Evolutionary conservation across 2,888 invertebrate species (phyloP), one percentile per base, ranked within the genome.

Genomic region (Dasysyrphus tricinctus): DNA sequence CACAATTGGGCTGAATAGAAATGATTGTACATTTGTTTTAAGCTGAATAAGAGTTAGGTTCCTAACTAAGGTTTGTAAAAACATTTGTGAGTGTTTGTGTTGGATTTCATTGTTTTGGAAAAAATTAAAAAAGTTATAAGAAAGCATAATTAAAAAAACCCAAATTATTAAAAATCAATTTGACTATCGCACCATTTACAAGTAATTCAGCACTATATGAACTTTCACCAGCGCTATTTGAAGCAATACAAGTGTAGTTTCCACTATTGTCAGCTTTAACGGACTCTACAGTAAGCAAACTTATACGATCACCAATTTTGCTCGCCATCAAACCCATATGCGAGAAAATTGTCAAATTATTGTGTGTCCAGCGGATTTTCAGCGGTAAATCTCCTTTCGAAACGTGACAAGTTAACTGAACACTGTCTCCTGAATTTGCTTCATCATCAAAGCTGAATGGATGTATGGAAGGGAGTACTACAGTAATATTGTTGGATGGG

Each of bases 191-290:
- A 95, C 95, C 95, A 93, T 95, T 94, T 88, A 95, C 95, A 92
- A 94, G 93, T 91, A 95, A 94, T 90, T 94, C 93, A 88, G 95
- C 93, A 76, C 94, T 93, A 90, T 94, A 94, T 89, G 93, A 94
- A 91, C 93, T 93, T 89, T 93, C 93, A 90, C 95, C 95, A 88
- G 94, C 95, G 89, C 93, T 92, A 92, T 95, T 95, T 90, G 93
- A 93, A 87, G 95, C 95, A 88, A 94, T 93, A 93, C 95, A 95
- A 74, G 94, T 94, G 91, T 95, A 96, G 92, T 94, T 95, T 91
- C 96, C 96, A 90, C 94, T 94, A 92, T 95, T 95, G 88, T 94
- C 94, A 88, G 95, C 95, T 90, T 94, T 94, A 88, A 96, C 96
- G 83, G 94, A 94, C 89, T 96, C 95, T 90, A 97, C 95, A 91